Evolutionary conservation across 2,113 vertebrate species (phyloP), one percentile per base, ranked within the genome.

Genomic region (Dromas ardeola): DNA sequence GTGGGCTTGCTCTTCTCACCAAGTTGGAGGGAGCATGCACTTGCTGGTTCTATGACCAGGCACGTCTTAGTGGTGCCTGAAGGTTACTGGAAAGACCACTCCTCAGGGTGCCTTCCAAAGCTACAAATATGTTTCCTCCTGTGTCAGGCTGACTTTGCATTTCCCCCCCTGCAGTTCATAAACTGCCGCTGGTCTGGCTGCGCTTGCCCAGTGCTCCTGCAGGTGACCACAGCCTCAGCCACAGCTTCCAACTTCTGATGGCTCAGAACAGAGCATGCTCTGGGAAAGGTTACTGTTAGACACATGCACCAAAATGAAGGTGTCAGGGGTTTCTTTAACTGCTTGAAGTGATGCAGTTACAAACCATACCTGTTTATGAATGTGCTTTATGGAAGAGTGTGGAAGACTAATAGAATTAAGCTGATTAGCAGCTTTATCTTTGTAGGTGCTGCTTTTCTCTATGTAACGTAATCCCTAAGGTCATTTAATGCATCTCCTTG

Each of bases 11-110:
- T 65, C 55, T 27, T 63, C 40, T 77, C 11, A 2, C 19, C 8
- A 11, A 0, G 21, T 58, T 20, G 5, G 45, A 36, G 26, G 6
- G 7, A 5, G 2, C 1, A 8, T 80, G 43, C 4, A 2, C 23
- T 32, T 74, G 36, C 45, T 74, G 55, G 22, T 62, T 4, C 29
- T 58, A 0, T 47, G 18, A 12, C 2, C 26, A 16, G 6, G 3
- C 50, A 63, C 45, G 21, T 67, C 30, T 26, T 21, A 34, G 27
- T 45, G 4, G 3, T 59, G 25, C 65, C 50, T 58, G 45, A 32
- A 66, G 61, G 13, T 23, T 58, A 20, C 59, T 45, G 82, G 61
- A 43, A 58, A 10, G 30, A 10, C 3, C 27, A 0, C 18, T 81
- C 26, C 15, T 18, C 30, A 62, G 27, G 7, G 9, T 43, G 27